Conservation (phyloP, 2,113 vertebrate species). For the Puntigrus tetrazona region DNA sequence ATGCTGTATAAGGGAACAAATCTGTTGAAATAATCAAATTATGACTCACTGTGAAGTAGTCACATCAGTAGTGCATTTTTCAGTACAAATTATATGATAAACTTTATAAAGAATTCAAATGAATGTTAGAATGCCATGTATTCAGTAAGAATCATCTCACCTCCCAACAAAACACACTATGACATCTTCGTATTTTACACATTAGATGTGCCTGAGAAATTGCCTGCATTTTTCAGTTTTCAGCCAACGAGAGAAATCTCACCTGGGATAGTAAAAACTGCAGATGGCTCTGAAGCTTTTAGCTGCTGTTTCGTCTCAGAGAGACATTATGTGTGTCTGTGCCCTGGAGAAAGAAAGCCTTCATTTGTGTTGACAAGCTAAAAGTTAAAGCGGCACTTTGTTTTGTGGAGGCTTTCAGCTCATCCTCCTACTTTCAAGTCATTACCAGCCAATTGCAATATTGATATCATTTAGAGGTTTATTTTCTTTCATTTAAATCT, state of each 20-base stretch:
- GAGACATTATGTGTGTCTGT: neutral
- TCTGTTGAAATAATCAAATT: neutral
- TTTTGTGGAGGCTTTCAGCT: slow-evolving; percentile 7
- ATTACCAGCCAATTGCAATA: slow-evolving; percentile 25
- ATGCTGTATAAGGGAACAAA: neutral
- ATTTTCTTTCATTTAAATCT: slow-evolving; percentile 3
- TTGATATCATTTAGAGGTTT: slow-evolving; percentile 23
- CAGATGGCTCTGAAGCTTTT: neutral
- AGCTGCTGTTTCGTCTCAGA: neutral
- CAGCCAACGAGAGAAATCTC: neutral
- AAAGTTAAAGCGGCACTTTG: neutral
- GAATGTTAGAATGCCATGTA: too few species aligned
- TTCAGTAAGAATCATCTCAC: neutral
- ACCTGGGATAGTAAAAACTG: slow-evolving; percentile 1
- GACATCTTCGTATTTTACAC: neutral
- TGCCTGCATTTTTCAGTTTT: neutral
- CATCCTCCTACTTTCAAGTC: slow-evolving; percentile 8
- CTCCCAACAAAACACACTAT: neutral
- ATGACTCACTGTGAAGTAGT: neutral
- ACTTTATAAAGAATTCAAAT: neutral
- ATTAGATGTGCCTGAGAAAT: neutral
- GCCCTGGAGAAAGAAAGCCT: slow-evolving; percentile 8
- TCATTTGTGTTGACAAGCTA: slow-evolving; percentile 17
- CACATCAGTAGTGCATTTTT: neutral
- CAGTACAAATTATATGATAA: neutral